Evolutionary conservation across 2,888 invertebrate species (phyloP).

Genomic region (Rotaria magnacalcarata): DNA sequence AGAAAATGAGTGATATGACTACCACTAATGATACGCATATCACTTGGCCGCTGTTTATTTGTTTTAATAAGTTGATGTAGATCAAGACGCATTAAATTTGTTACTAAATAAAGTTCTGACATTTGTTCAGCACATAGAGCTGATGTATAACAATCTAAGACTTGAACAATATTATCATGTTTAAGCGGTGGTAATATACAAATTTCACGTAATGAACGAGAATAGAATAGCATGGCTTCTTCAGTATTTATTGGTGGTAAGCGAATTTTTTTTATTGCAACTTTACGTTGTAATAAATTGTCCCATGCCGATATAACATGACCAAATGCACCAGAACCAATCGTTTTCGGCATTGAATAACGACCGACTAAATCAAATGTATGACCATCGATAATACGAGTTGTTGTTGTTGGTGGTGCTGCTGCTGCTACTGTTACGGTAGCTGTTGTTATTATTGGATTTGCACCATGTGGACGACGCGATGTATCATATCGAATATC

Average conservation of each 20-base stretch:
- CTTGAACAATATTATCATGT: constrained; percentile 49
- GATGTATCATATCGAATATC: too few relatives aligned
- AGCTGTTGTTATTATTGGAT: too few relatives aligned
- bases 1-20: constrained; percentile 48
- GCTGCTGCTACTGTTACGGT: too few relatives aligned
- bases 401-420: too few relatives aligned
- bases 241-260: constrained; percentile 23
- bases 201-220: constrained; percentile 47
- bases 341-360: not conserved
- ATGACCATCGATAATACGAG: constrained; percentile 3
- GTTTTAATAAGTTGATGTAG: constrained; percentile 47
- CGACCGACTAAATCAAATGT: not conserved
- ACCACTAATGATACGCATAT: constrained; percentile 34
- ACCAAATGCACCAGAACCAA: not conserved
- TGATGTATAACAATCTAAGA: constrained; percentile 51
- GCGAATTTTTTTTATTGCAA: constrained; percentile 46
- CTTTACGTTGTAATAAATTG: constrained; percentile 19
- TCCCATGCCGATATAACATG: constrained; percentile 44
- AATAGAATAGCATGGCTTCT: not conserved
- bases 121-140: constrained; percentile 42
- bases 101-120: constrained; percentile 46
- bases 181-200: constrained; percentile 46
- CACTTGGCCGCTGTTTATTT: constrained; percentile 23
- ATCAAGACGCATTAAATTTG: constrained; percentile 48
- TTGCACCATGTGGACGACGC: too few relatives aligned